phyloP scores from a whole-genome alignment of 2,888 invertebrate species.

The Eutolmus rufibarbis region DNA sequence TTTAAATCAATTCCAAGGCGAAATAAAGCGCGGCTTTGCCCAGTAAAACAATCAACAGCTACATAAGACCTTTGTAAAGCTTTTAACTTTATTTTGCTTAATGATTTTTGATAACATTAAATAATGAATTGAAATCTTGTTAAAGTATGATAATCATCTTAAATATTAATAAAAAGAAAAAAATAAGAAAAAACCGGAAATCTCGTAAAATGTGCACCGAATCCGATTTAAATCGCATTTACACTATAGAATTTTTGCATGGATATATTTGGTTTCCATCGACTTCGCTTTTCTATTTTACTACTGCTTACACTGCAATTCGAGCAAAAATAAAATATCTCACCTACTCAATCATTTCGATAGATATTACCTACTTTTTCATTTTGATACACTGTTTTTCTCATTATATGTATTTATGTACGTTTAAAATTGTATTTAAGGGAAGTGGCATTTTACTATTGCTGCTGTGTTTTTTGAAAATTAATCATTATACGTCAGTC shows the following conservation, averaged over 20 bases:
- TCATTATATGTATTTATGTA: neutral
- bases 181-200: constrained; percentile 41
- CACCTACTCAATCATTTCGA: neutral
- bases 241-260: constrained; percentile 16
- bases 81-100: constrained; percentile 33
- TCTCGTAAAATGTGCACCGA: constrained; percentile 49
- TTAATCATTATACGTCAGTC: neutral
- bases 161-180: neutral
- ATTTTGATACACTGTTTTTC: neutral
- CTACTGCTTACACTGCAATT: neutral
- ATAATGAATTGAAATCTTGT: neutral
- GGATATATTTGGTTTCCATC: neutral
- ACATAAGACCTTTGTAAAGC: neutral
- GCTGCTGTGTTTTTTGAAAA: constrained; percentile 18
- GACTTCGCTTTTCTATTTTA: neutral
- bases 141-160: neutral
- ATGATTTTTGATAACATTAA: neutral
- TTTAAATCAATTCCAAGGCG: neutral
- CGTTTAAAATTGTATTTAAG: neutral
- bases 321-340: neutral
- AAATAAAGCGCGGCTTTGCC: constrained; percentile 3
- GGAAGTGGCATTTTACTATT: neutral
- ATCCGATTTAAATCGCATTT: constrained; percentile 38
- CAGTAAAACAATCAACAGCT: neutral
- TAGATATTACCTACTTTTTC: constrained; percentile 5